Evolutionary conservation across 92 coral and sea anemone species (phyloP), one percentile per base, ranked within the genome.

Genomic region (Isaurus tuberculatus): DNA sequence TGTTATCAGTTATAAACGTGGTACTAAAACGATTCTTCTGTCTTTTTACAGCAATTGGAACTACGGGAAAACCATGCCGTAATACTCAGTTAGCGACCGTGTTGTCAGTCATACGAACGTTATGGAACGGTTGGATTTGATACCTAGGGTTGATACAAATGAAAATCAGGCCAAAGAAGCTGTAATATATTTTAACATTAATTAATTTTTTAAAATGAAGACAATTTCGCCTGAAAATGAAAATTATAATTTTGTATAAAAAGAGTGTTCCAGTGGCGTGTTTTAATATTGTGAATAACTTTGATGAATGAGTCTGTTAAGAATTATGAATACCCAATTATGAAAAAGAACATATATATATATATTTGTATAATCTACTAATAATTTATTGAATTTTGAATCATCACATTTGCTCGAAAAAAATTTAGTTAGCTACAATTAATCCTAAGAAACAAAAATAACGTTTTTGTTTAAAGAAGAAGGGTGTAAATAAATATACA

Each of bases 1-100:
- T 3, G 15, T 8, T 28, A 27, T 63, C n/a, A 13, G 11, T 23
- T 63, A 8, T 40, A 48, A 30, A 3, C 25, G 7, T 8, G 14
- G 51, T 53, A 13, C 72, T 42, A 42, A 44, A 36, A 32, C 32
- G 26, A 32, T 42, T 25, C 23, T 8, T 31, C 11, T 68, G 4
- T 13, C 10, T 72, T 55, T 4, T 77, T 73, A 40, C 89, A 85
- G 90, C 93, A 88, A 67, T 91, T 93, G 68, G 95, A 95, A 58
- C 86, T 95, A 66, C 94, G 93, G 16, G 97, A 95, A 34, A 95
- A 91, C 53, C 98, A 91, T 70, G 98, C 95, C 1, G 98, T 89
- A 7, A 95, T 90, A 16, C 81, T 93, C 79, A 92, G 97, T 81
- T 92, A 86, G 86, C 27, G 69, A 29, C 46, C 46, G 63, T 55